Base-by-base conservation (phyloP, 2,888 invertebrate species). In the Tetragnatha montana region DNA sequence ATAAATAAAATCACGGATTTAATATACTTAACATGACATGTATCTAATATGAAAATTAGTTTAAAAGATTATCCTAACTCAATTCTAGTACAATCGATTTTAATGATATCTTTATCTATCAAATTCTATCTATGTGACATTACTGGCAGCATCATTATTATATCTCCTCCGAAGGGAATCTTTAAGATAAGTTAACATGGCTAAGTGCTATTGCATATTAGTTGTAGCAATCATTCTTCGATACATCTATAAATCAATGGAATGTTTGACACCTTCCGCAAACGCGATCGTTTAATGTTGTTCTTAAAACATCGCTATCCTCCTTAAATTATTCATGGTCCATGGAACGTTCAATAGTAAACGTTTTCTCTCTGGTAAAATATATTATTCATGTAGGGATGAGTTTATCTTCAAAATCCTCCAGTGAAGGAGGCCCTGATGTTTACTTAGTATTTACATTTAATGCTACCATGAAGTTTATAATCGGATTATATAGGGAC, bases 391-490 rank as follows among this genome's bases (percentile, higher is more conserved):
- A 88, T 76, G 87, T 70, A 50, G 35, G 47, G 35, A 76, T 50
- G 51, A 60, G 35, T 78, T 82, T 76, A 69, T 47, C 76, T 19
- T 14, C 51, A 88, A 35, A 88, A 88, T 70, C 87, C 87, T 76
- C 81, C 70, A 51, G 87, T 82, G 81, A 70, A 81, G 82, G 78
- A 71, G 74, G 50, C 47, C 71, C 21, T 22, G 76, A 82, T 88
- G 82, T 88, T 88, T 88, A 82, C 87, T 88, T 78, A 78, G 78
- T 88, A 81, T 88, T 88, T 82, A 76, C 70, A 78, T 82, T 82
- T 88, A 82, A 76, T 88, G 82, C 47, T 50, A 82, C 75, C 81
- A 75, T 21, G 82, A 88, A 82, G 76, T 88, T 88, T 88, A 82
- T 88, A 88, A 88, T 81, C 87, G 87, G 87, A 88, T 88, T 88